Evolutionary conservation across 2,888 invertebrate species (phyloP), one percentile per base, ranked within the genome.

Genomic region (Agonopterix alstromeriana): DNA sequence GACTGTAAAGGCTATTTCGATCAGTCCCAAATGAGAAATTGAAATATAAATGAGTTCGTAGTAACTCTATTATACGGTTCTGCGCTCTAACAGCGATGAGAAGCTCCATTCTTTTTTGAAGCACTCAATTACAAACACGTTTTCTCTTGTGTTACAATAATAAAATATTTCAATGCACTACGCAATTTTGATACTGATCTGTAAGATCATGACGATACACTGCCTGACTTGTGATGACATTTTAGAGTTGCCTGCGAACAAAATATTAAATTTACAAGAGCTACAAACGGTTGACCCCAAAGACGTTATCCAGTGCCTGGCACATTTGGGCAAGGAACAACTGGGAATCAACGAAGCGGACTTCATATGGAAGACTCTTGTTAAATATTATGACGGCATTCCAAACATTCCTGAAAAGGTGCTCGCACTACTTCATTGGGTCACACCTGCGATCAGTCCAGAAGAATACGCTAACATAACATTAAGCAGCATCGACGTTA

Each of bases 381-480:
- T 77, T n/a, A 54, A 57, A 7, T 63, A 65, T 43, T 73, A 82
- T 52, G 78, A 67, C 1, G 82, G 80, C 4, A 67, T 78, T 8
- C 55, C 56, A 3, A 75, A 78, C 41, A 73, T 91, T 36, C 90
- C 91, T 0, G 84, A 89, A 9, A 74, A 73, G 1, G 65, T 74
- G 1, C 64, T 90, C 2, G 73, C 67, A 53, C 55, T 63, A 8
- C 73, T 90, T 0, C 85, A 84, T 51, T 90, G 90, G 89, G 73
- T 90, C 4, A 79, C 85, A 0, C 63, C 75, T 1, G 90, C 89
- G 0, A 75, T 92, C 11, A 72, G 77, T 0, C 72, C 82, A 0
- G 77, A 82, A 8, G 90, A 92, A 35, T 85, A 90, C 45, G 55
- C 56, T 1, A 91, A 91, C 56, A 73, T 92, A 0, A 89, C 90